These are phyloP conservation scores for Arnoldichthys spilopterus DNA, from an alignment of 2,797 vertebrate species.

Conservation along the genomic window DNA sequence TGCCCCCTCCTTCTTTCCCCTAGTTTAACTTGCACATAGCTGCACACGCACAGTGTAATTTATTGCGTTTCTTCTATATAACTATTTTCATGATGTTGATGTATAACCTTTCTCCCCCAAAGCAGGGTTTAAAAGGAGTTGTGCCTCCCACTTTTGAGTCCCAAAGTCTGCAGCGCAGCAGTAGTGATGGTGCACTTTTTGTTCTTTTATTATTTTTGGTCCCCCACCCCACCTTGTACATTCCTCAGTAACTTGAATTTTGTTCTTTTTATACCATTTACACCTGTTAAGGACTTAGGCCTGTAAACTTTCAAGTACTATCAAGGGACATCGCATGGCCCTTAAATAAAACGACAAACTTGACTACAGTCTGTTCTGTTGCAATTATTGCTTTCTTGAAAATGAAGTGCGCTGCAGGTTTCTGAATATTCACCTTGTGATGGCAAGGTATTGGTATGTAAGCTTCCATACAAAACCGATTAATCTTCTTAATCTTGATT, in stretches of 20 bases:
- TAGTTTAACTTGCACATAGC: conserved; percentile 80
- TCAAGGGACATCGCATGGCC: conserved; percentile 54
- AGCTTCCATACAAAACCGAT: no score
- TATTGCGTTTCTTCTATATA: conserved; percentile 77
- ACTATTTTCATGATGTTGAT: conserved; percentile 72
- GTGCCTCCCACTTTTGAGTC: conserved; percentile 62
- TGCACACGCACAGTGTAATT: conserved; percentile 73
- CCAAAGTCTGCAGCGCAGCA: conserved; percentile 91
- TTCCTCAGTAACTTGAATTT: conserved; percentile 74
- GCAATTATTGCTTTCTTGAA: no score
- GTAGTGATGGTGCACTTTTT: conserved; percentile 87
- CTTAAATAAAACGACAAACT: conserved; percentile 51
- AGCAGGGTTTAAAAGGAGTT: conserved; percentile 72
- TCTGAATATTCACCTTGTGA: no score
- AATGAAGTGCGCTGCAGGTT: no score
- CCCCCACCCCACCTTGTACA: conserved; percentile 74
- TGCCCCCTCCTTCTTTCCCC: conserved; percentile 90
- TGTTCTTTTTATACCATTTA: conserved; percentile 93
- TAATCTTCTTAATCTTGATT: no score
- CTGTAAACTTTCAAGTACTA: conserved; percentile 75
- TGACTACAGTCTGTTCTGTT: background rate
- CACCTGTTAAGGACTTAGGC: conserved; percentile 87
- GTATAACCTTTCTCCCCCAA: conserved; percentile 74
- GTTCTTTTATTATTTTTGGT: conserved; percentile 86
- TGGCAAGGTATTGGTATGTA: no score